Base-by-base conservation (phyloP, 2,113 vertebrate species). In the Dascyllus trimaculatus region DNA sequence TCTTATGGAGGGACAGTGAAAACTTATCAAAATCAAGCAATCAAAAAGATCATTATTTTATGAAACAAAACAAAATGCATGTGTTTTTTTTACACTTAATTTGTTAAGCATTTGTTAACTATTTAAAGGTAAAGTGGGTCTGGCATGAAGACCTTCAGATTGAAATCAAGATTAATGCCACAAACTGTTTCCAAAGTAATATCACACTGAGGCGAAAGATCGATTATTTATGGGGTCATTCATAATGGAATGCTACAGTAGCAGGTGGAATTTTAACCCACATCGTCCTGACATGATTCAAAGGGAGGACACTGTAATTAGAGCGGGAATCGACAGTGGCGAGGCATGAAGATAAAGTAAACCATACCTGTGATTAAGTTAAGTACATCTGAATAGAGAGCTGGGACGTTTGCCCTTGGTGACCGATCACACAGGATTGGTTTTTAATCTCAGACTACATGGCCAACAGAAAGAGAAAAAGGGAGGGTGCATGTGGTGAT, bases 401-500 rank as follows among this genome's bases (percentile, higher is more conserved):
- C 17, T 53, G 51, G 51, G 51, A 81, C 14, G 22, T 75, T 80
- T 85, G 88, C 70, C 88, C 75, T 92, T 84, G 66, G 71, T 73
- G 77, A 85, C 85, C 61, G 24, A 90, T 89, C 81, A 71, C 64
- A 70, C 22, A 64, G 73, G 80, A 81, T 67, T 72, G 67, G 29
- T 82, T 90, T 92, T 92, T 93, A 91, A 92, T 94, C 87, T 86
- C 64, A 65, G 69, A 29, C 52, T 80, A 80, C 53, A 76, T 24
- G 26, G 15, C 54, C 66, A 61, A 2, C 54, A 60, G 26, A 2
- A n/a, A n/a, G 13, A 62, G 40, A 60, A 57, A 60, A 57, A 77
- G 72, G 45, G 49, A 22, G 26, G 49, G 26, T 57, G 61, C 61
- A 26, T 83, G 82, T 84, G 59, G 66, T 71, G 74, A 84, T 78